Evolutionary conservation across 2,888 invertebrate species (phyloP), one percentile per base, ranked within the genome.

Genomic region (Trachelus tabidus): DNA sequence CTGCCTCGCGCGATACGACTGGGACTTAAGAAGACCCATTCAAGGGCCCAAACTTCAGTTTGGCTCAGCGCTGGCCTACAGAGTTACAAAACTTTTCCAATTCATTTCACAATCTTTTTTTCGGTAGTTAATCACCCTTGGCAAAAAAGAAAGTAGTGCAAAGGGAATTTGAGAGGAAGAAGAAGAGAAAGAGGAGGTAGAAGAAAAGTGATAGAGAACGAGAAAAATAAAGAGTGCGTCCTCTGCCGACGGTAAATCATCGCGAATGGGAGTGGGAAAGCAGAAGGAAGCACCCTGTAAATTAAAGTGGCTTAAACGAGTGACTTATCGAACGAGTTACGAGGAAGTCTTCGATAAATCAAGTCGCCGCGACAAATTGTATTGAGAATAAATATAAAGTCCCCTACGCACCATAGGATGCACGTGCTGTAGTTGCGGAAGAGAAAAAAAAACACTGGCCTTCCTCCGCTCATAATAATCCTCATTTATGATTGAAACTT

Each of bases 331-430:
- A 83, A 79, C 80, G 56, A 77, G 79, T 75, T 78, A 75, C 34
- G 76, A 77, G 37, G 56, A 69, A 73, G 71, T 30, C 33, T 68
- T 68, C 80, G 85, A 85, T 86, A 87, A 88, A 88, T 88, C 85
- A 85, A 84, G 77, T 75, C 76, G 76, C 79, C 35, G 35, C 68
- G 81, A 88, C 87, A 88, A 88, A 88, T 87, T 87, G 85, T 87
- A 83, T 84, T 84, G 79, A 81, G 81, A 78, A 79, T 73, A 34
- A 76, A 76, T 34, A 75, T 15, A 71, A 37, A 12, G 75, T 11
- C 71, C 31, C 35, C 34, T 40, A 71, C 34, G 33, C 69, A 69
- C 35, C 30, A 23, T 37, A 15, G 68, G 56, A 35, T 37, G 37
- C 31, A 73, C 37, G 33, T 23, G 15, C 68, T 73, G 15, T 76